phyloP scores from a whole-genome alignment of 2,797 vertebrate genomes.

The Yasuhikotakia modesta region DNA sequence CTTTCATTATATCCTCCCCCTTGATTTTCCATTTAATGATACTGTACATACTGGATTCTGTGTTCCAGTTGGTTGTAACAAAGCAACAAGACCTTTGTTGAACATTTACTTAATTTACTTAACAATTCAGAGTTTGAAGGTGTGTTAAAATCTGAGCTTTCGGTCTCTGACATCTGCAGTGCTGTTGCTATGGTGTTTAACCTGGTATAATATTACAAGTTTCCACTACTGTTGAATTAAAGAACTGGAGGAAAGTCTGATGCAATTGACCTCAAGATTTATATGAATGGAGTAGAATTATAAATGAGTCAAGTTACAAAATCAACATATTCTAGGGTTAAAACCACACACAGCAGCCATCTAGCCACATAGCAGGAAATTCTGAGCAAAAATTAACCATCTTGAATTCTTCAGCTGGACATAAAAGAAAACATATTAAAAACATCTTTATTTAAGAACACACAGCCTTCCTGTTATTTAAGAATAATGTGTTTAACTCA shows the following conservation, averaged over 20 bases:
- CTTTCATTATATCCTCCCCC: slow-evolving; percentile 25
- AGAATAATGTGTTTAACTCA: slow-evolving; percentile 71
- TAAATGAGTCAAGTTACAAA: slow-evolving; percentile 57
- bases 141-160: slow-evolving; percentile 20
- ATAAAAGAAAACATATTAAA: slow-evolving; percentile 63
- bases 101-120: slow-evolving; percentile 42
- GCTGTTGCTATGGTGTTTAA: slow-evolving; percentile 19
- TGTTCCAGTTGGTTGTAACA: slow-evolving; percentile 11
- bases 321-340: slow-evolving; percentile 50
- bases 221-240: slow-evolving; percentile 33
- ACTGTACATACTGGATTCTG: neutral
- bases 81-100: slow-evolving; percentile 46
- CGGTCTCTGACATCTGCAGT: slow-evolving; percentile 27
- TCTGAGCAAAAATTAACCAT: slow-evolving; percentile 53
- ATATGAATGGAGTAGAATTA: slow-evolving; percentile 45
- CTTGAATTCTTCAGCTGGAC: slow-evolving; percentile 60
- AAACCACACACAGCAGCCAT: slow-evolving; percentile 55
- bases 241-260: slow-evolving; percentile 37
- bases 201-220: slow-evolving; percentile 32
- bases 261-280: slow-evolving; percentile 23
- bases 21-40: slow-evolving; percentile 38
- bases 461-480: slow-evolving; percentile 79
- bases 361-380: slow-evolving; percentile 52
- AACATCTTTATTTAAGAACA: slow-evolving; percentile 74
- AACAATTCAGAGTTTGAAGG: slow-evolving; percentile 35